phyloP scores from a whole-genome alignment of 2,888 invertebrate genomes.

The Temnothorax ravouxi region DNA sequence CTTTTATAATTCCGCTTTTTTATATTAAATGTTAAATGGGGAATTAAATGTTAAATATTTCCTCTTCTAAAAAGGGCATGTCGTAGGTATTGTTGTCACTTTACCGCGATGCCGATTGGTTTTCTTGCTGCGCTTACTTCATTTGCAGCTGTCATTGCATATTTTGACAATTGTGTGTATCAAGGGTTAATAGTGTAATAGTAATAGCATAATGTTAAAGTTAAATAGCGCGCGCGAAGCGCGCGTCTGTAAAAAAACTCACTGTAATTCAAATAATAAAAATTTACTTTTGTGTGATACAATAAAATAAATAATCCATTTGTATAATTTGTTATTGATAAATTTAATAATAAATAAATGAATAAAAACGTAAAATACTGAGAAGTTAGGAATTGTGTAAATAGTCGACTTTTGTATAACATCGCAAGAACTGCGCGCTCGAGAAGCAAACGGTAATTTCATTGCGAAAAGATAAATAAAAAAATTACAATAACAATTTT shows the following conservation, averaged over 20 bases:
- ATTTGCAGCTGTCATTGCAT: no score
- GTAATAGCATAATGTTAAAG: no score
- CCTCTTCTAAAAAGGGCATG: no score
- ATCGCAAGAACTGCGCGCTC: not conserved
- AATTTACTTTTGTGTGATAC: not conserved
- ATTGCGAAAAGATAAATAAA: not conserved
- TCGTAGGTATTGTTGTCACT: no score
- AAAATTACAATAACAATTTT: not conserved
- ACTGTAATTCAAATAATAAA: constrained; percentile 8
- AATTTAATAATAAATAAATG: not conserved
- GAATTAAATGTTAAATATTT: not conserved
- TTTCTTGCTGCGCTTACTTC: no score
- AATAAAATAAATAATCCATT: not conserved
- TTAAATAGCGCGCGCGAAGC: no score
- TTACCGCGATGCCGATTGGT: no score
- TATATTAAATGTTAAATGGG: not conserved
- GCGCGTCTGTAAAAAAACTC: no score
- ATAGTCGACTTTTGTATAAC: constrained; percentile 44
- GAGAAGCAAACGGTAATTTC: constrained; percentile 32
- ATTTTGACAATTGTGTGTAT: no score
- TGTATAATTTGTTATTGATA: not conserved
- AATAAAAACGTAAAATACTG: not conserved
- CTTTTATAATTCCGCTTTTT: not conserved
- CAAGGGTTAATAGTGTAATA: no score
- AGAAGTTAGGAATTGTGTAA: not conserved